Evolutionary conservation across 2,888 invertebrate species (phyloP).

Genomic region (Cylloceria caligata): DNA sequence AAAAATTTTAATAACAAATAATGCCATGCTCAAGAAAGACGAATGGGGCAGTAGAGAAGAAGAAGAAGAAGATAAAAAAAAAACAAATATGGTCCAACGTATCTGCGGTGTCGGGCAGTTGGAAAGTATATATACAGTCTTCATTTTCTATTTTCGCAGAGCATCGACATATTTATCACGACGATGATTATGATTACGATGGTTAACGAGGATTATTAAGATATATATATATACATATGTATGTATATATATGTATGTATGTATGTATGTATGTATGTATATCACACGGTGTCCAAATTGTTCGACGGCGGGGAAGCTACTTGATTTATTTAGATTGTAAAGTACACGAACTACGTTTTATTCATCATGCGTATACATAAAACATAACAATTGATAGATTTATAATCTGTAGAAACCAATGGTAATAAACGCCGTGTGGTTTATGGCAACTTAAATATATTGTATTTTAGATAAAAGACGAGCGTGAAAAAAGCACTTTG

Average conservation of each 20-base stretch:
- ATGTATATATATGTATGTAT: not conserved
- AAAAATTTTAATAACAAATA: conserved; percentile 41
- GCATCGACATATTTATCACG: conserved; percentile 65
- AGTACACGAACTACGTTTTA: conserved; percentile 46
- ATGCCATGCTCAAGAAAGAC: conserved; percentile 67
- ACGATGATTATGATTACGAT: conserved; percentile 58
- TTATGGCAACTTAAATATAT: conserved; percentile 54
- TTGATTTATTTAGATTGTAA: conserved; percentile 46
- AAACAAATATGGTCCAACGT: conserved; percentile 67
- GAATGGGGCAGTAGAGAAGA: conserved; percentile 61
- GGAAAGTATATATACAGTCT: conserved; percentile 68
- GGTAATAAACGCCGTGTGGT: conserved; percentile 23
- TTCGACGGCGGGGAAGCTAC: conserved; percentile 46
- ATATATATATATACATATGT: conserved; percentile 19
- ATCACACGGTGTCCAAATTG: conserved; percentile 57
- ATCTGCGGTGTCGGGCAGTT: conserved; percentile 68
- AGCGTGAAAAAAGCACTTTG: conserved; percentile 44
- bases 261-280: conserved; percentile 10
- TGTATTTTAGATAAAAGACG: conserved; percentile 48
- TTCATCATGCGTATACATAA: conserved; percentile 58
- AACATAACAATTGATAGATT: conserved; percentile 55
- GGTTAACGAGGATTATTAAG: conserved; percentile 39
- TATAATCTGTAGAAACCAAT: conserved; percentile 48
- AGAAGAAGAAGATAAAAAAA: conserved; percentile 64
- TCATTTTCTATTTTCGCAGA: conserved; percentile 68